phyloP scores from a whole-genome alignment of 2,113 vertebrate genomes.

The Gallinago paraguaiae region DNA sequence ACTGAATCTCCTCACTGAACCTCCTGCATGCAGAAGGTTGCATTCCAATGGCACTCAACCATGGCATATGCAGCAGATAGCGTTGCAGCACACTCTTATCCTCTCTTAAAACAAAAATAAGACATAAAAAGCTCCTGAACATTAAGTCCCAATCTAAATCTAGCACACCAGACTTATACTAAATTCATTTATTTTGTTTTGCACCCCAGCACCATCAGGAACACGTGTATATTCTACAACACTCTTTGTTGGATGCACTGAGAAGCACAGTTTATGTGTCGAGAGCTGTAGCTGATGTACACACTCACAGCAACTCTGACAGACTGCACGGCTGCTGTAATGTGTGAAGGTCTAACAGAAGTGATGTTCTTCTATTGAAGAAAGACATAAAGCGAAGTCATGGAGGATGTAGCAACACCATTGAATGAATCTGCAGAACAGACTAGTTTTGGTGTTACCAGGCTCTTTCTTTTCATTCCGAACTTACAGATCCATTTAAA shows the following conservation, averaged over 20 bases:
- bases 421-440: background rate
- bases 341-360: background rate
- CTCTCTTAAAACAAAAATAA: background rate
- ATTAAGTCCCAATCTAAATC: background rate
- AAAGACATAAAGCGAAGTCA: background rate
- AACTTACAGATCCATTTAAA: background rate
- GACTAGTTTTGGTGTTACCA: background rate
- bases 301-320: background rate
- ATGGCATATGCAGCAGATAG: background rate
- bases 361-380: background rate
- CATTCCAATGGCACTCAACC: background rate
- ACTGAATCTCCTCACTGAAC: background rate
- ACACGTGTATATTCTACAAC: background rate
- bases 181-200: background rate
- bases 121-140: background rate
- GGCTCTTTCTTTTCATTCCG: background rate
- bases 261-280: background rate
- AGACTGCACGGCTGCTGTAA: no score
- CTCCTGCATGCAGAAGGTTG: background rate
- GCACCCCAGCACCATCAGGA: background rate
- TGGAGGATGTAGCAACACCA: background rate
- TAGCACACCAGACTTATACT: background rate
- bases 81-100: background rate
- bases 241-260: background rate
- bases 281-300: background rate